Conservation (phyloP, 2,797 vertebrate species). For the Morelia viridis region DNA sequence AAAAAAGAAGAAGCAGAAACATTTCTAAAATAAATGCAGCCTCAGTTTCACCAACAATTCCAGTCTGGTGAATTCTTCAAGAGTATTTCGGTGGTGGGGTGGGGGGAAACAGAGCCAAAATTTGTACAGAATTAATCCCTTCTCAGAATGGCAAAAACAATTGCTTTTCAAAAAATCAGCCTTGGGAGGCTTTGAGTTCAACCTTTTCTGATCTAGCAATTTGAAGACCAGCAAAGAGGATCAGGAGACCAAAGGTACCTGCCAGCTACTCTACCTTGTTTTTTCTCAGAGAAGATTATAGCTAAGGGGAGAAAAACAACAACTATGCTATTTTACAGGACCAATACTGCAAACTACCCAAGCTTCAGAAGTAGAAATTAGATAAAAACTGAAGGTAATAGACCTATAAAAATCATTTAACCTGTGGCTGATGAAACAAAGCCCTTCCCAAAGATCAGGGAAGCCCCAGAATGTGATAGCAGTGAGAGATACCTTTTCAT, state of each 20-base stretch:
- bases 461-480: not conserved
- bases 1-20: too few species aligned
- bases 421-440: conserved; percentile 1
- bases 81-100: not conserved
- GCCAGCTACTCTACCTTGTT: accelerated
- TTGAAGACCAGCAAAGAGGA: not conserved
- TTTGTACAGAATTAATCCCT: not conserved
- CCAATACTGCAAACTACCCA: not conserved
- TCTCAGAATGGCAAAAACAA: not conserved
- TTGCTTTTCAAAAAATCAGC: not conserved
- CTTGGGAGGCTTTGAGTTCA: not conserved
- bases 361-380: not conserved
- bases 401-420: conserved; percentile 31
- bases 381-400: conserved; percentile 18
- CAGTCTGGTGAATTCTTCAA: not conserved
- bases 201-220: not conserved
- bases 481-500: conserved; percentile 25
- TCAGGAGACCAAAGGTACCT: not conserved
- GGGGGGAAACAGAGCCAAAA: too few species aligned
- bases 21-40: not conserved
- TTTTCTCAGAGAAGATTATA: not conserved
- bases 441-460: not conserved
- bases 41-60: not conserved
- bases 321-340: not conserved
- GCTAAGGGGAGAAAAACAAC: not conserved